Percentiles rank a stretch among this genome's conserved stretches.
phyloP scores from a whole-genome alignment of 2,888 invertebrate species.

The Pammene aurita region DNA sequence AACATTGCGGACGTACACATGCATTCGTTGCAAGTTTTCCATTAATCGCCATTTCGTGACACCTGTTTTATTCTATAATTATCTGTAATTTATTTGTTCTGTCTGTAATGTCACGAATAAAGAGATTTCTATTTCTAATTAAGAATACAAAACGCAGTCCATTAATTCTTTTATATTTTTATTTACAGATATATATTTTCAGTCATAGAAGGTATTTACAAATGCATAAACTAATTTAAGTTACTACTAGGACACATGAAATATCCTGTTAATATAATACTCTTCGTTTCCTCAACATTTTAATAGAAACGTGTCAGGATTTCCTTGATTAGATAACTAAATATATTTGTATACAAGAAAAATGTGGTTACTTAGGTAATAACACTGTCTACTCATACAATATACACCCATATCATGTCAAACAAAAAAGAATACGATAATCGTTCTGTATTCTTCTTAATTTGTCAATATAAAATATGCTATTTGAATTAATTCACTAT shows the following conservation, averaged over 20 bases:
- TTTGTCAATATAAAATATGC: slow-evolving; percentile 52
- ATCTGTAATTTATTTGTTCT: no score
- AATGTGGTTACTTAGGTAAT: slow-evolving; percentile 57
- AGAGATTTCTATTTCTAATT: no score
- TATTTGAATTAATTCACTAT: slow-evolving; percentile 15
- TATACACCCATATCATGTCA: slow-evolving; percentile 52
- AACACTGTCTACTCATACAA: slow-evolving; percentile 1
- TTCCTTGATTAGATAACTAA: background rate
- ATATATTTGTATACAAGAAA: slow-evolving; percentile 20
- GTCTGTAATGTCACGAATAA: no score
- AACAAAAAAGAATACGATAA: slow-evolving; percentile 65
- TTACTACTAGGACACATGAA: slow-evolving; percentile 3
- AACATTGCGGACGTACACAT: background rate
- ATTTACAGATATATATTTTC: slow-evolving; percentile 25
- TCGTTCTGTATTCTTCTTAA: slow-evolving; percentile 59
- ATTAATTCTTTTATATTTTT: slow-evolving; percentile 6
- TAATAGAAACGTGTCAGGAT: slow-evolving; percentile 1
- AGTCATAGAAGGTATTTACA: slow-evolving; percentile 29
- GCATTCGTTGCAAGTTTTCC: background rate
- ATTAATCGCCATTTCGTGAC: no score
- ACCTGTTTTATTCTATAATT: no score
- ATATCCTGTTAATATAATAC: background rate
- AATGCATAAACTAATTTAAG: background rate
- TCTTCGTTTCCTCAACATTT: background rate
- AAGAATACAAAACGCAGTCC: background rate